Conservation (phyloP, 2,797 vertebrate genomes). For the Amphiprion clarkii region DNA sequence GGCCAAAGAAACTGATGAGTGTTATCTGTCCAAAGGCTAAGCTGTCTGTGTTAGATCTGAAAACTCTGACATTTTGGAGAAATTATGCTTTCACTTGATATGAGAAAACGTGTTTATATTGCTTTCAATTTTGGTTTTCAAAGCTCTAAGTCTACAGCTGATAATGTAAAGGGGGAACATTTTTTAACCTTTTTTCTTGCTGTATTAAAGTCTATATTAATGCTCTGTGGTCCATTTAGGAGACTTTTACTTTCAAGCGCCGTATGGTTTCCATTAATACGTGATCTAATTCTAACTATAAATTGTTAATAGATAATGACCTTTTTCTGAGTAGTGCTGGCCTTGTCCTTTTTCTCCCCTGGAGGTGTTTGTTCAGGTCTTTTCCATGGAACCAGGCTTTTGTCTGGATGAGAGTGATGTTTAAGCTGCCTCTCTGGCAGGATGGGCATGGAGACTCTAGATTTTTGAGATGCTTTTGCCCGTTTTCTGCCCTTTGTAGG, state of each 20-base stretch:
- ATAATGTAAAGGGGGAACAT: neutral
- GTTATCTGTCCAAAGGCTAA: neutral
- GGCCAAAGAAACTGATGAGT: neutral
- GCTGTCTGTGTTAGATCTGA: neutral
- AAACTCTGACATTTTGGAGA: too few species aligned
- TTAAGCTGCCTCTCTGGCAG: conserved; percentile 54
- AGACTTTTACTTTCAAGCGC: neutral
- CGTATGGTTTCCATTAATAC: neutral
- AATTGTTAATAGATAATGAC: conserved; percentile 56
- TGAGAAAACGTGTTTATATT: neutral
- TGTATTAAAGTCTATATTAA: neutral
- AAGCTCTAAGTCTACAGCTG: neutral
- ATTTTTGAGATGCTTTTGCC: conserved; percentile 4
- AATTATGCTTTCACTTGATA: neutral
- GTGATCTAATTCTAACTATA: neutral
- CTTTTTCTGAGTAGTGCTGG: conserved; percentile 70
- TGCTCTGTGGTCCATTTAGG: neutral
- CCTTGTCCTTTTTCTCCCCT: conserved; percentile 2
- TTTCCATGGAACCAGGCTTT: conserved; percentile 75
- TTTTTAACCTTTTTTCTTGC: neutral
- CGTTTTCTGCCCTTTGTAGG: neutral
- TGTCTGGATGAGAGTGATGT: conserved; percentile 64
- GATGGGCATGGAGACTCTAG: conserved; percentile 38
- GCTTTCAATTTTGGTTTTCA: too few species aligned
- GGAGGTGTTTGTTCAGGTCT: conserved; percentile 32